Evolutionary conservation across 2,888 invertebrate species (phyloP).

Genomic region (Camponotus fellah): DNA sequence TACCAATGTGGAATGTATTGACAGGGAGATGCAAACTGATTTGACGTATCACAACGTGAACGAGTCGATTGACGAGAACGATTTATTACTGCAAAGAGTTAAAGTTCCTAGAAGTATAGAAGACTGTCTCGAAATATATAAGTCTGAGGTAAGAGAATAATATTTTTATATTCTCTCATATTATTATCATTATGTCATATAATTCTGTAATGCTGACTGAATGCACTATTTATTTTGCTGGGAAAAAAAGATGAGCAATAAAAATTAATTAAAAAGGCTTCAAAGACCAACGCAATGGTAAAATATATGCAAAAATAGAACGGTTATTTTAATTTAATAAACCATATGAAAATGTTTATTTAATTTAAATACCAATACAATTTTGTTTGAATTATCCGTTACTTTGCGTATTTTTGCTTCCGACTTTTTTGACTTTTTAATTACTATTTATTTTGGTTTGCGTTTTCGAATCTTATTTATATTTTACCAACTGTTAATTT

Average conservation of each 20-base stretch:
- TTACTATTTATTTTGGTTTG: too few species aligned
- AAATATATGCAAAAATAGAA: too few species aligned
- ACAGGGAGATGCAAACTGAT: constrained; percentile 90
- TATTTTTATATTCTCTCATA: constrained; percentile 2
- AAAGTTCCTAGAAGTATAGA: constrained; percentile 85
- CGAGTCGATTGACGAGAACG: constrained; percentile 42
- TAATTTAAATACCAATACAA: too few species aligned
- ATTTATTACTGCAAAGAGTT: constrained; percentile 33
- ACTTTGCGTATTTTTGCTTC: too few species aligned
- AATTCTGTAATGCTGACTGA: not conserved
- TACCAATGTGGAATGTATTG: constrained; percentile 78
- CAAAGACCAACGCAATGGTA: too few species aligned
- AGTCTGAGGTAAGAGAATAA: constrained; percentile 87
- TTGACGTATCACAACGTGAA: constrained; percentile 68
- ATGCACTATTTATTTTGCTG: not conserved
- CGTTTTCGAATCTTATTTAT: too few species aligned
- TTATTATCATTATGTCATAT: not conserved
- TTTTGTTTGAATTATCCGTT: too few species aligned
- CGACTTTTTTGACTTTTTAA: too few species aligned
- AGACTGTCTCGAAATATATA: constrained; percentile 92
- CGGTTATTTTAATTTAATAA: too few species aligned
- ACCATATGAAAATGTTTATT: too few species aligned
- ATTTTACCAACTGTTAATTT: too few species aligned
- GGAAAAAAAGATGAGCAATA: not conserved
- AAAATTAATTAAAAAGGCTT: too few species aligned